A percentile compares a stretch with the other conserved stretches of the same genome.
Evolutionary conservation across 2,113 vertebrate species (phyloP).

Genomic region (Caloenas nicobarica): DNA sequence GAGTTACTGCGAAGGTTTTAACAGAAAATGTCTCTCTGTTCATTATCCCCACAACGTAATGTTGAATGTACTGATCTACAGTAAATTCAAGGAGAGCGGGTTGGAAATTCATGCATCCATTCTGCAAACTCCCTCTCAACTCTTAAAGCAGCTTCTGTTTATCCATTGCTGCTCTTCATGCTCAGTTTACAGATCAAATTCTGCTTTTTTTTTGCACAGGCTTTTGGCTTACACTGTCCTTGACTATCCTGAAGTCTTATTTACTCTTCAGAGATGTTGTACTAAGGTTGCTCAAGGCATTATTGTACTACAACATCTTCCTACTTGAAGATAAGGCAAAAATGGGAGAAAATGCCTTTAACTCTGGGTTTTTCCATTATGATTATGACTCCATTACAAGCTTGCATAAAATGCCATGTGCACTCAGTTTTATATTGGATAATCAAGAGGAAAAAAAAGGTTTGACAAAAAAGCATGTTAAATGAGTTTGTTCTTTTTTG

Average conservation of each 20-base stretch:
- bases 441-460: not conserved
- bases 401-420: not conserved
- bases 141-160: not conserved
- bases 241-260: not conserved
- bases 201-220: not conserved
- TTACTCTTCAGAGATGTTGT: not conserved
- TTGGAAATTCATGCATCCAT: not conserved
- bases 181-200: not conserved
- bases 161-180: not conserved
- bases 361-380: rapidly evolving
- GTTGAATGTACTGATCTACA: not conserved
- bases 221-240: not conserved
- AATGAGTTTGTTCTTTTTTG: not conserved
- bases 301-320: not conserved
- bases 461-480: not conserved
- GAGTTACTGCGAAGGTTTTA: not conserved
- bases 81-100: rapidly evolving
- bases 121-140: not conserved
- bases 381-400: not conserved
- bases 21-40: not conserved
- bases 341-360: not conserved
- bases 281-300: not conserved
- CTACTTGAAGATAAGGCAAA: not conserved
- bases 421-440: not conserved
- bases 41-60: not conserved